These are phyloP conservation scores for Carterocephalus palaemon DNA, from an alignment of 2,888 invertebrate genomes.

Conservation along the genomic window DNA sequence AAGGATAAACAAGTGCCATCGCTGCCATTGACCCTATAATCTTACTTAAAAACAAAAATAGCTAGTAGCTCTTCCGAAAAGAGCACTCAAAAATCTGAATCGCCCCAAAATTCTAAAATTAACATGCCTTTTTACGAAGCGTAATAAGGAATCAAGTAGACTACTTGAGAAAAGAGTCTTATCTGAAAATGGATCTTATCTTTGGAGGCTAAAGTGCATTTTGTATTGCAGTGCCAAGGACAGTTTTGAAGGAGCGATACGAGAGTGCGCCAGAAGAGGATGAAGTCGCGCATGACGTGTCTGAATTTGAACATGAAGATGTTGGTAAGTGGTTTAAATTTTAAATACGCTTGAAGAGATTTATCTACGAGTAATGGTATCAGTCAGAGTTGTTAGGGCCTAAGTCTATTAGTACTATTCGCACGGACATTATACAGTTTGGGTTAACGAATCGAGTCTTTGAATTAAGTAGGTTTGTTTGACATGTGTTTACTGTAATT, in stretches of 20 bases:
- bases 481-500: too few species aligned
- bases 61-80: conserved; percentile 37
- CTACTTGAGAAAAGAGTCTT: conserved; percentile 34
- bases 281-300: conserved; percentile 80
- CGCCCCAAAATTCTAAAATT: conserved; percentile 64
- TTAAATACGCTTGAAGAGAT: conserved; percentile 1
- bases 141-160: conserved; percentile 43
- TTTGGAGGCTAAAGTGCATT: conserved; percentile 41
- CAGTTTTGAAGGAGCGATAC: conserved; percentile 89
- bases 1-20: conserved; percentile 31
- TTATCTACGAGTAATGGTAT: too few species aligned
- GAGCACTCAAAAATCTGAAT: conserved; percentile 41
- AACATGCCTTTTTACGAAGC: conserved; percentile 46
- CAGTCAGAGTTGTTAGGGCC: too few species aligned
- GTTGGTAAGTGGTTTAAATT: conserved; percentile 66
- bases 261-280: conserved; percentile 88
- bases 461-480: too few species aligned
- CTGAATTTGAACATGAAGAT: conserved; percentile 72
- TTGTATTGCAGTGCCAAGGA: conserved; percentile 85
- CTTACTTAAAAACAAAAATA: conserved; percentile 45
- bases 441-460: too few species aligned
- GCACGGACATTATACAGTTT: too few species aligned
- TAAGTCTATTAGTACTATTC: too few species aligned
- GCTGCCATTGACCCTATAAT: conserved; percentile 50
- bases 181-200: conserved; percentile 37